Base-by-base conservation (phyloP, 2,888 invertebrate genomes). In the Tiliacea citrago region DNA sequence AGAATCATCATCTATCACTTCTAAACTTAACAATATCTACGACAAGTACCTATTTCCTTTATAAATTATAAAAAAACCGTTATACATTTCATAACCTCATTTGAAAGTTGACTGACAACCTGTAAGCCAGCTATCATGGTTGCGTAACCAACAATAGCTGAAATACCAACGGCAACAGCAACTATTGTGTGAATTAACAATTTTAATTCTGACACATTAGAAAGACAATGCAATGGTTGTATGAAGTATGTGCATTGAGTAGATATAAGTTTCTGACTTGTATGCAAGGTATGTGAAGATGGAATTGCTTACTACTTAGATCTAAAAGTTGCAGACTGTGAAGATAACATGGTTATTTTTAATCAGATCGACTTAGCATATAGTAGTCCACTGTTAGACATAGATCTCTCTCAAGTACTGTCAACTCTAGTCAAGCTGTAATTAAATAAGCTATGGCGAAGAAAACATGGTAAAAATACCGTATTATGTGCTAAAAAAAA, bases 151-250 rank as follows among this genome's bases (percentile, higher is more conserved):
- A 82, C 75, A 81, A 79, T 76, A 73, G 74, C 68, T 78, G 49
- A 82, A 73, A 82, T 78, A 80, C 77, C 79, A 85, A 53, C 57
- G 77, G 80, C 77, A 53, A 77, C 29, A 77, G 58, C 35, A 71
- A 85, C 83, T 81, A 85, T 86, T 84, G 87, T 88, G 12, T 82
- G 83, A 86, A 88, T 87, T 84, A 84, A 85, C 82, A 76, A 81
- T 87, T 86, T 84, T 86, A 86, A 86, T 82, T 84, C 79, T 80
- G 74, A 86, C 84, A 77, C 74, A 58, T 74, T 71, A 80, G 35
- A 39, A 78, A 85, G 80, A 86, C 84, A 88, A 88, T 86, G 70
- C 66, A 63, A 47, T 65, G 49, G 71, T 47, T 82, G 42, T 53
- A 51, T 55, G 16, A n/a, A 62, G 49, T 67, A 61, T 68, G 13